Evolutionary conservation across 1,140 invertebrate genomes (phyloP), one percentile per base, ranked within the genome.

Genomic region (Dendrolimus kikuchii): DNA sequence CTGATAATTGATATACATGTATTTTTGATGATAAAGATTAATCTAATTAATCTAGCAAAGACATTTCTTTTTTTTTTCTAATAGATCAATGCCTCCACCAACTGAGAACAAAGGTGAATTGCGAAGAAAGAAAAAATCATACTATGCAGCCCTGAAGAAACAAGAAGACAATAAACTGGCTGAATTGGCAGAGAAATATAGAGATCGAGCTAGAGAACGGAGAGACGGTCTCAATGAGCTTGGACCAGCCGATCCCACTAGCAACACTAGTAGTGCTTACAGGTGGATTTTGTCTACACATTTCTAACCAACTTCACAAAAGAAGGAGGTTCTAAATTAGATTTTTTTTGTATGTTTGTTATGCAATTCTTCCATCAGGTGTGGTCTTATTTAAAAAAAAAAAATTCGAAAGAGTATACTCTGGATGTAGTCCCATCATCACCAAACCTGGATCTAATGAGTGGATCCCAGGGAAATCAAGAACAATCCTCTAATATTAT

Each of bases 141-240:
- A 95, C 76, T 99, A 98, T 89, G 96, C 96, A 0, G 96, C 96
- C 51, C 84, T 98, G 5, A 98, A 98, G 62, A 97, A 97, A 76
- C 95, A 98, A 72, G 97, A 99, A 81, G 97, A 99, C 70, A 96
- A 96, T 73, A 96, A 97, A 79, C 92, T 99, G 87, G 96, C 96
- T 23, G 97, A 99, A 77, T 77, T 99, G n/a, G 95, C 96, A 0
- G 93, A 96, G 66, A 98, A 98, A 74, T 99, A 98, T 72, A 90
- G 97, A 59, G 98, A 99, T 78, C 89, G 97, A 56, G 98, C 99
- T 0, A 91, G 95, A 46, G 98, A 99, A 81, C 90, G 99, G 58
- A 86, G 98, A 62, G 98, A 99, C 70, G 96, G 96, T 0, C 93
- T 94, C 77, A 90, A 92, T 36, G 95, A 96, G 77, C 92, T 95